Evolutionary conservation across 2,888 invertebrate genomes (phyloP).

Genomic region (Lepidochitona cinerea): DNA sequence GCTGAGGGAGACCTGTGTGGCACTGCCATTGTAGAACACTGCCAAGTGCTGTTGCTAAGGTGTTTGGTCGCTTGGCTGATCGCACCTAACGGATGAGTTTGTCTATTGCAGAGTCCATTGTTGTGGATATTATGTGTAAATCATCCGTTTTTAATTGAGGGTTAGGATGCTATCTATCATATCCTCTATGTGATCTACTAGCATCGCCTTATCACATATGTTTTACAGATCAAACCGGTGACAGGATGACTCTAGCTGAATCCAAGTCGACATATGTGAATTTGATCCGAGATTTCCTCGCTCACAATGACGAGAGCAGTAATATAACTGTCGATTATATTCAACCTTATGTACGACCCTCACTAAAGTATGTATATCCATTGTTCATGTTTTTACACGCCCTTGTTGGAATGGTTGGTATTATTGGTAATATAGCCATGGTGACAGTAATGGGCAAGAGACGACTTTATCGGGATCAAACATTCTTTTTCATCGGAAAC

Average conservation of each 20-base stretch:
- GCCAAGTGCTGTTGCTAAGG: too few relatives aligned
- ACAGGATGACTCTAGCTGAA: constrained; percentile 26
- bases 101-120: too few relatives aligned
- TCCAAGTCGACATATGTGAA: constrained; percentile 33
- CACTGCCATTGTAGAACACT: too few relatives aligned
- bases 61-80: too few relatives aligned
- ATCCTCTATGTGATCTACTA: too few relatives aligned
- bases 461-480: constrained; percentile 77
- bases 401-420: constrained; percentile 73
- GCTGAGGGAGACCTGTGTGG: too few relatives aligned
- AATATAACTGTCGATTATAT: constrained; percentile 74
- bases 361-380: constrained; percentile 74
- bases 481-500: constrained; percentile 79
- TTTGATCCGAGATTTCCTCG: constrained; percentile 31
- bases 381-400: constrained; percentile 78
- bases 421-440: constrained; percentile 76
- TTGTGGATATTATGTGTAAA: too few relatives aligned
- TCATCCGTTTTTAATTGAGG: too few relatives aligned
- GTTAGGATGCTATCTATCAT: too few relatives aligned
- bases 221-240: too few relatives aligned
- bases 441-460: constrained; percentile 72
- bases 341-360: constrained; percentile 76
- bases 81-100: too few relatives aligned
- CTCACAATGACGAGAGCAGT: constrained; percentile 31
- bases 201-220: too few relatives aligned